Percentiles rank a stretch among this genome's conserved stretches.
These are phyloP conservation scores for Trichosurus vulpecula DNA, from an alignment of 2,797 vertebrate species.

Conservation along the genomic window DNA sequence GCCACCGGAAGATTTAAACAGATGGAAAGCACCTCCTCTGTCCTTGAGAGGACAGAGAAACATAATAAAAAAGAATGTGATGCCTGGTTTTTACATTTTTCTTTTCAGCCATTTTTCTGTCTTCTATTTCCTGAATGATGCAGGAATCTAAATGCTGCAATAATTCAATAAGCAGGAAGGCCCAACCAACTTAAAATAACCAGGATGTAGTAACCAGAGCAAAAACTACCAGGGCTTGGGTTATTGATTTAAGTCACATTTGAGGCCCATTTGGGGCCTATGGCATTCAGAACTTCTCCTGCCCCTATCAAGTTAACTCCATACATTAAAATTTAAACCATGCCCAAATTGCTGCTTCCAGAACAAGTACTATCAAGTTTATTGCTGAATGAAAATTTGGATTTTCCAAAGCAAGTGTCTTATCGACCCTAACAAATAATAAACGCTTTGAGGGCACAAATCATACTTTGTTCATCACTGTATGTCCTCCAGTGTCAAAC, in stretches of 20 bases:
- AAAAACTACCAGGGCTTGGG: slow-evolving; percentile 46
- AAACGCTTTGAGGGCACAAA: background rate
- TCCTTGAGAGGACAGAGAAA: slow-evolving; percentile 71
- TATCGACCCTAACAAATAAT: background rate
- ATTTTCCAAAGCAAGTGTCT: background rate
- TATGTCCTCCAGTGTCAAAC: background rate
- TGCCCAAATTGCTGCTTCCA: slow-evolving; percentile 53
- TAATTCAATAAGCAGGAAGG: slow-evolving; percentile 71
- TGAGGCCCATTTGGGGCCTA: slow-evolving; percentile 44
- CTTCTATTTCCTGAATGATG: slow-evolving; percentile 71
- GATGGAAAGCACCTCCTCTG: slow-evolving; percentile 57
- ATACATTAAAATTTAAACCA: slow-evolving; percentile 59
- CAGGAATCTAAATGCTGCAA: slow-evolving; percentile 64
- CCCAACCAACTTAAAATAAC: slow-evolving; percentile 55
- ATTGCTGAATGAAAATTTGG: slow-evolving; percentile 59
- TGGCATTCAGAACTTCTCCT: slow-evolving; percentile 45
- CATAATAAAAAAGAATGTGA: slow-evolving; percentile 72
- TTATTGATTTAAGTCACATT: slow-evolving; percentile 55
- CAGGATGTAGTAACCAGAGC: slow-evolving; percentile 45
- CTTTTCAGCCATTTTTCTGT: slow-evolving; percentile 59
- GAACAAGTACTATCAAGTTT: slow-evolving; percentile 14
- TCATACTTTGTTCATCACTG: background rate
- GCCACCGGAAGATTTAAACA: slow-evolving; percentile 67
- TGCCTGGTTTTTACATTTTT: slow-evolving; percentile 69
- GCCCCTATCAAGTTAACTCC: slow-evolving; percentile 50